Percentiles rank a stretch among this genome's conserved stretches.
Conservation (phyloP, 2,113 vertebrate species). For the Crotophaga sulcirostris region DNA sequence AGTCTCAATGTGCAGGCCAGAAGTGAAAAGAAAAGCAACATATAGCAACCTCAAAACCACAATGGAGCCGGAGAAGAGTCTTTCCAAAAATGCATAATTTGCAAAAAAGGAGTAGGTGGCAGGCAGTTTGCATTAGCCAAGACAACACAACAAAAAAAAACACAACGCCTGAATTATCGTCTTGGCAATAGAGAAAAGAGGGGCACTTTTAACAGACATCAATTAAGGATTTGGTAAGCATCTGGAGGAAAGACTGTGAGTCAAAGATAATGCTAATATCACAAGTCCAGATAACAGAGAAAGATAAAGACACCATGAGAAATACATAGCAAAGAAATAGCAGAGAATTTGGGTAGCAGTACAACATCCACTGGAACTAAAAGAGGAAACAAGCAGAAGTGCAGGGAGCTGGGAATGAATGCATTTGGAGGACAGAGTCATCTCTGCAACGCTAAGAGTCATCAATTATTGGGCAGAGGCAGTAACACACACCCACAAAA, state of each 20-base stretch:
- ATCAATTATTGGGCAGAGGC: background rate
- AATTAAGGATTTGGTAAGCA: slow-evolving; percentile 51
- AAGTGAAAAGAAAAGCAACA: background rate
- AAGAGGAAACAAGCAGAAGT: background rate
- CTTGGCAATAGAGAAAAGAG: background rate
- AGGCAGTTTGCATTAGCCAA: background rate
- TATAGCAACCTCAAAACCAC: background rate
- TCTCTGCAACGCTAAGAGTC: background rate
- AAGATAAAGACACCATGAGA: slow-evolving; percentile 13
- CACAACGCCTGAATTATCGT: slow-evolving; percentile 3
- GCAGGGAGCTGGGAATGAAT: background rate
- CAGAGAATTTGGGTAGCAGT: background rate
- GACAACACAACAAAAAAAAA: background rate
- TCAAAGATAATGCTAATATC: background rate
- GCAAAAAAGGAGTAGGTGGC: background rate
- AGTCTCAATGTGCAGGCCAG: background rate
- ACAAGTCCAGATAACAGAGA: background rate
- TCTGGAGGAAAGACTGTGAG: slow-evolving; percentile 17
- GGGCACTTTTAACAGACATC: background rate
- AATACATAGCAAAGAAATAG: background rate
- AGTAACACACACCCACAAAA: background rate
- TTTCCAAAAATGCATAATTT: background rate
- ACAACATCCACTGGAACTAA: background rate
- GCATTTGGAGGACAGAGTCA: background rate
- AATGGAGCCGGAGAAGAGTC: background rate